Evolutionary conservation across 2,888 invertebrate genomes (phyloP).

Genomic region (Melanchra persicariae): DNA sequence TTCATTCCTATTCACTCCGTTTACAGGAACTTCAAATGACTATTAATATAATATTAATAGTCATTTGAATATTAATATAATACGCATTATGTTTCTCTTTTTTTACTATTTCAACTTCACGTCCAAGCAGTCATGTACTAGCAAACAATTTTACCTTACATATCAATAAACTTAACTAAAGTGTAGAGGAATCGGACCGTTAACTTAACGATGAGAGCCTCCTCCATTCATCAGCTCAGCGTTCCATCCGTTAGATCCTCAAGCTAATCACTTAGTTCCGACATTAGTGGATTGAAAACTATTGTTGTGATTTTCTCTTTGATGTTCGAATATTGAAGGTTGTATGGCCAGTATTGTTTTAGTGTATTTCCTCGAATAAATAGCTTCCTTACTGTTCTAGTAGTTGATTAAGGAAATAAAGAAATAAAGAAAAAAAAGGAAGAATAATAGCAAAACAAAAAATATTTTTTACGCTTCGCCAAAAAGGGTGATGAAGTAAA

Average conservation of each 20-base stretch:
- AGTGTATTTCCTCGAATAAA: no score
- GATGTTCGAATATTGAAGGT: conserved; percentile 11
- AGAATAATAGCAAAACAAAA: no score
- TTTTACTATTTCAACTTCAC: neutral
- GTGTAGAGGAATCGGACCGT: conserved; percentile 11
- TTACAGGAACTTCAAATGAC: no score
- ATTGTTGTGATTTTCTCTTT: conserved; percentile 24
- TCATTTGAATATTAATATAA: no score
- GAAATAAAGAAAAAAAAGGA: no score
- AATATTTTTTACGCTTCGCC: no score
- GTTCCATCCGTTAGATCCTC: conserved; percentile 24
- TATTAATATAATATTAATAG: no score
- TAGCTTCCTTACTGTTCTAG: neutral
- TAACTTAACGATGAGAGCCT: conserved; percentile 28
- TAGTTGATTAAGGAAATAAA: neutral
- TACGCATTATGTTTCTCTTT: neutral
- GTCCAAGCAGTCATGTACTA: neutral
- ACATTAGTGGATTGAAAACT: conserved; percentile 33
- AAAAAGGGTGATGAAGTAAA: no score
- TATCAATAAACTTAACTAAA: conserved; percentile 31
- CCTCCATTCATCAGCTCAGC: conserved; percentile 47
- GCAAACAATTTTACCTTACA: neutral
- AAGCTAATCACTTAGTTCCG: conserved; percentile 49
- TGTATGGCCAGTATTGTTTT: neutral
- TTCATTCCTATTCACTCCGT: no score